Base-by-base conservation (phyloP, 92 coral and sea anemone genomes). In the Parazoanthus darwini region DNA sequence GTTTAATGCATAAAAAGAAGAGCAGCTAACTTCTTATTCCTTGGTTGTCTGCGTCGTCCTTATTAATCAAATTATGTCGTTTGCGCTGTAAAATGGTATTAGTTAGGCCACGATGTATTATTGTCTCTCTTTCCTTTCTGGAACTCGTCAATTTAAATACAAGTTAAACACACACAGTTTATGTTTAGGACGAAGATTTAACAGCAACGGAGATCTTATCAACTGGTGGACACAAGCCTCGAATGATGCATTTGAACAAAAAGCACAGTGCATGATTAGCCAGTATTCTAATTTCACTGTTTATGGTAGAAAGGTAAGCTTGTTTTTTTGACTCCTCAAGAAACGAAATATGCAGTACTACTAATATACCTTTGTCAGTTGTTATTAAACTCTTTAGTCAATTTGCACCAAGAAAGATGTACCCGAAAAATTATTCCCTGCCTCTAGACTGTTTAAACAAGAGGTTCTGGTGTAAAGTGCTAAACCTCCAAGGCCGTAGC, bases 151-250 rank as follows among this genome's bases (percentile, higher is more conserved):
- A 25, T 56, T 48, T 48, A 18, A 50, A 79, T 79, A 35, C 26
- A 11, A 26, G 25, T 29, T 78, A 23, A 20, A n/a, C 25, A 2
- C 37, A 4, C 8, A 23, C 6, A 20, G 8, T 63, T 56, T 58
- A 14, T 18, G 2, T 18, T 10, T 5, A 84, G 87, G 87, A 29
- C 67, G 87, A 71, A 70, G 78, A 35, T 84, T 84, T 22, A 84
- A 84, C 87, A 84, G 87, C 56, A 46, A 84, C 20, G 87, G 87
- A 46, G 87, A 84, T 16, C n/a, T 84, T 22, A 58, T 46, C 37
- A 84, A 84, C 87, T 84, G 87, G 87, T 84, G 87, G 87, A 84
- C 79, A 43, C 79, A 84, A 71, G 68, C 87, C 8, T 84, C 87
- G 0, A 84, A 84, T 73, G 87, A 84, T 25, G 87, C 87, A 46